A percentile compares a stretch with the other conserved stretches of the same genome.
Conservation (phyloP, 64 coral and sea anemone genomes). For the Montipora sp. region DNA sequence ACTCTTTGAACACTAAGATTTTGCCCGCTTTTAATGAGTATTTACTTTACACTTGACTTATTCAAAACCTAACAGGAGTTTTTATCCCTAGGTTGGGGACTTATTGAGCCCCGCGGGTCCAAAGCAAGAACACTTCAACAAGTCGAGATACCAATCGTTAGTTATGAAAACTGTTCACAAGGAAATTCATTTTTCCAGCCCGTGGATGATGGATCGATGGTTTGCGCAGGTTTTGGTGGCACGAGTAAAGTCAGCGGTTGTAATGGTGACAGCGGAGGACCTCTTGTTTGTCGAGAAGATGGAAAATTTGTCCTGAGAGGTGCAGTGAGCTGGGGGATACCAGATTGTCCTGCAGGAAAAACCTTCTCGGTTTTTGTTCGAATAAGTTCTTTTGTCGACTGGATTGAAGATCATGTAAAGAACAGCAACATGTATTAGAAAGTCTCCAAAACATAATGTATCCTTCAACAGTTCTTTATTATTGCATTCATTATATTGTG, state of each 20-base stretch:
- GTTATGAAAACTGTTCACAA: slow-evolving; percentile 50
- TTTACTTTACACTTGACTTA: no score
- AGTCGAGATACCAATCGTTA: slow-evolving; percentile 63
- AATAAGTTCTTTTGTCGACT: slow-evolving; percentile 64
- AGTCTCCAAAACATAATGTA: neutral
- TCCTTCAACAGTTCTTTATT: no score
- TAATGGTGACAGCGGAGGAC: slow-evolving; percentile 90
- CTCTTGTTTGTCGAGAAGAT: slow-evolving; percentile 60
- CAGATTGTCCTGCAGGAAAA: slow-evolving; percentile 47
- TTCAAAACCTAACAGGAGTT: neutral
- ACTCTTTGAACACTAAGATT: no score
- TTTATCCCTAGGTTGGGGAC: slow-evolving; percentile 24
- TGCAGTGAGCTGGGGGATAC: slow-evolving; percentile 74
- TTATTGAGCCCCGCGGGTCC: neutral
- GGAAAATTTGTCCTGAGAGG: slow-evolving; percentile 67
- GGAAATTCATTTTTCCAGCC: slow-evolving; percentile 82
- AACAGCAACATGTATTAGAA: slow-evolving; percentile 44
- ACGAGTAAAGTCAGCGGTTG: slow-evolving; percentile 62
- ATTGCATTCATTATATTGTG: no score
- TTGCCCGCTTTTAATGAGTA: no score
- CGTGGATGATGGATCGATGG: slow-evolving; percentile 67
- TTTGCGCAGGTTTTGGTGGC: slow-evolving; percentile 79
- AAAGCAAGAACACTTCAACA: slow-evolving; percentile 64
- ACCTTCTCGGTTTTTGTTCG: slow-evolving; percentile 65
- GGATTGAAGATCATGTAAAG: slow-evolving; percentile 60